A percentile compares a stretch with the other conserved stretches of the same genome.
These are phyloP conservation scores for Athrips mouffetella DNA, from an alignment of 2,888 invertebrate genomes.

Conservation along the genomic window DNA sequence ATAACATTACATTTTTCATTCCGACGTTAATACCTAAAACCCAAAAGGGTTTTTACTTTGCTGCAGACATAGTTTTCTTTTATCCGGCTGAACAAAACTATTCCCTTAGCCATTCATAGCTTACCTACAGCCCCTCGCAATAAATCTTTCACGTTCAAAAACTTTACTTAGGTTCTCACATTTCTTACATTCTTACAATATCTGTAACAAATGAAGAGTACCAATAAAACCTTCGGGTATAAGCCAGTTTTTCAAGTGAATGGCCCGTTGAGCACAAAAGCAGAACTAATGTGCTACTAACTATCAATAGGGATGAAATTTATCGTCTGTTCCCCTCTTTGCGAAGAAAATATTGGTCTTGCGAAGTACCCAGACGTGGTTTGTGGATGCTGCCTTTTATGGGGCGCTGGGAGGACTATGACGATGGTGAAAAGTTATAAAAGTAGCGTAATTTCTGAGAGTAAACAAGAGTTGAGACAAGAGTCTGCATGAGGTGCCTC, in stretches of 20 bases:
- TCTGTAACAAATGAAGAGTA: slow-evolving; percentile 21
- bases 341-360: slow-evolving; percentile 74
- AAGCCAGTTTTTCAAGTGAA: slow-evolving; percentile 66
- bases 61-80: too few species aligned
- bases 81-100: too few species aligned
- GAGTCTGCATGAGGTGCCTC: too few species aligned
- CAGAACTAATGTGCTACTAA: slow-evolving; percentile 72
- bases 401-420: slow-evolving; percentile 33
- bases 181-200: slow-evolving; percentile 15
- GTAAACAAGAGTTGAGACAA: too few species aligned
- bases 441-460: too few species aligned
- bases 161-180: slow-evolving; percentile 1
- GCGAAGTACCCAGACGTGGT: slow-evolving; percentile 71
- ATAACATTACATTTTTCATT: too few species aligned
- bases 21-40: too few species aligned
- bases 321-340: slow-evolving; percentile 66
- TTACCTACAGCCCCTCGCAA: neutral
- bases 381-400: slow-evolving; percentile 66
- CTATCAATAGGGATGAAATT: slow-evolving; percentile 72
- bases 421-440: neutral
- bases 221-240: slow-evolving; percentile 43
- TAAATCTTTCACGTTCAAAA: slow-evolving; percentile 1
- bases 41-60: too few species aligned
- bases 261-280: slow-evolving; percentile 60
- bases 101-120: too few species aligned